Conservation (phyloP, 2,113 vertebrate species). For the Jaculus jaculus region DNA sequence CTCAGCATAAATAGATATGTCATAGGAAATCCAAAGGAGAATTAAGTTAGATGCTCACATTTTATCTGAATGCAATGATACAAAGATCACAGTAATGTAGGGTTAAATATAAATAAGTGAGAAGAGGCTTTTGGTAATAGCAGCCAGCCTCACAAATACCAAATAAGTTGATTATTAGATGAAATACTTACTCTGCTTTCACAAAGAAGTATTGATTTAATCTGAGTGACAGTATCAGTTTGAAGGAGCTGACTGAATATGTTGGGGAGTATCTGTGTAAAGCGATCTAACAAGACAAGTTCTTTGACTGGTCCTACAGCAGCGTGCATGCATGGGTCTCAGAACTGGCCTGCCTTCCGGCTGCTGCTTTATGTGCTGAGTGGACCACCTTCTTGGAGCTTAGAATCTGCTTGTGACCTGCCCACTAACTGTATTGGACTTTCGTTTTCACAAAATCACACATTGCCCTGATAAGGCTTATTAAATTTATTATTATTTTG, state of each 20-base stretch:
- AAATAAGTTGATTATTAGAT: conserved; percentile 62
- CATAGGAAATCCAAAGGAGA: conserved; percentile 42
- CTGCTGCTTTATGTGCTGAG: not conserved
- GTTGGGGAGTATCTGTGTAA: not conserved
- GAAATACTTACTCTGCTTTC: conserved; percentile 16
- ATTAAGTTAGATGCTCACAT: conserved; percentile 56
- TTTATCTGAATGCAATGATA: conserved; percentile 40
- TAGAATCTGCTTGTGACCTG: conserved; percentile 23
- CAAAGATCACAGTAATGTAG: conserved; percentile 25
- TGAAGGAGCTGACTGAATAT: conserved; percentile 39
- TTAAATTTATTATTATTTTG: not conserved
- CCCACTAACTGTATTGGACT: not conserved
- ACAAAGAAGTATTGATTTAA: conserved; percentile 49
- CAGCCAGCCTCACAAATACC: conserved; percentile 19
- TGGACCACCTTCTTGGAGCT: not conserved
- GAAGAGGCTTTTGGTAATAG: conserved; percentile 44
- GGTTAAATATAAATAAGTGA: conserved; percentile 48
- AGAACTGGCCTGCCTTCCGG: not conserved
- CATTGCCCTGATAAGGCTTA: conserved; percentile 45
- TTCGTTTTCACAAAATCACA: conserved; percentile 20
- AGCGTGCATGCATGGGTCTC: not conserved
- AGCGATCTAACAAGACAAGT: not conserved
- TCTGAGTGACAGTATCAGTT: conserved; percentile 52
- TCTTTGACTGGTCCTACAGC: not conserved
- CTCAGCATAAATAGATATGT: conserved; percentile 32